Base-by-base conservation (phyloP, 2,888 invertebrate genomes). In the Polymixis lichenea region DNA sequence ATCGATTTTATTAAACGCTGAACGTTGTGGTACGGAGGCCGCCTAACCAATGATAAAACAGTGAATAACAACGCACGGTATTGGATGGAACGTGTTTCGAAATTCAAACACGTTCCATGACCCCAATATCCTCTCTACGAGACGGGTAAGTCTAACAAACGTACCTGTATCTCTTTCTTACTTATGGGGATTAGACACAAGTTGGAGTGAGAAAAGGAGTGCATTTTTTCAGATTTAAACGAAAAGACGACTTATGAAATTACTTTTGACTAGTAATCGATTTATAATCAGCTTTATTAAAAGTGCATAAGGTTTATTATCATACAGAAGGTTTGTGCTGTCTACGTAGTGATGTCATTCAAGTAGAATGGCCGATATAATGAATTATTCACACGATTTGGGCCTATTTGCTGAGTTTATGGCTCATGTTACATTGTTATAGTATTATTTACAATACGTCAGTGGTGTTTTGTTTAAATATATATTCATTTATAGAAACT, bases 61-160 rank as follows among this genome's bases (percentile, higher is more conserved):
- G 89, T 91, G 91, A 90, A 89, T 90, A 91, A 91, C 92, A 92
- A 91, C 92, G 94, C 94, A 90, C 92, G 92, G 95, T 92, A 96
- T 96, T 96, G 96, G 96, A 94, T 91, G 92, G 92, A 89, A 94
- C 94, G 93, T 93, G 94, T 95, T 95, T 96, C 95, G 95, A 95
- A 95, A 95, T 96, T 96, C 94, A 96, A 96, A 95, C 95, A 94
- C 95, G 95, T 95, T 95, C 95, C 92, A 93, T 96, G 96, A 96
- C 96, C 96, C 94, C 95, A 92, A 93, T 95, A 92, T 93, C 89
- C 91, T 90, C 91, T 91, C 82, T 87, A 89, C 87, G 87, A 88
- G 87, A 90, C 85, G 86, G 81, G 86, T 72, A 87, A 89, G 87
- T 87, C 88, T 89, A 89, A 91, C 89, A 89, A 87, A 87, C 81